phyloP scores from a whole-genome alignment of 2,113 vertebrate genomes.

The Alethe diademata region DNA sequence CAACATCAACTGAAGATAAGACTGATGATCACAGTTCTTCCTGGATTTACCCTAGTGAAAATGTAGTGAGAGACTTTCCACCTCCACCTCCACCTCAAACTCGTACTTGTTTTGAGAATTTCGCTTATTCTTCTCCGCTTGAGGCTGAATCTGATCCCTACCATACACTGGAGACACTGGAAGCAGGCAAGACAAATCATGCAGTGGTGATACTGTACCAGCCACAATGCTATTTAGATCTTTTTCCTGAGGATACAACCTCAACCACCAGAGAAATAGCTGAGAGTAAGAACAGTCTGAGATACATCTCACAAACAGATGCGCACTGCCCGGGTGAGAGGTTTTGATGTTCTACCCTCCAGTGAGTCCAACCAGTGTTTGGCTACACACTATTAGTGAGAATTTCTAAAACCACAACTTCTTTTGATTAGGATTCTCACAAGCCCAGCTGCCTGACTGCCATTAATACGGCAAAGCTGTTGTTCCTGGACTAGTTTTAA shows the following conservation, averaged over 20 bases:
- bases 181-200: background rate
- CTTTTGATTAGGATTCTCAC: background rate
- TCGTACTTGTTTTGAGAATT: constrained; percentile 67
- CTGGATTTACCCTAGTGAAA: background rate
- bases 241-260: background rate
- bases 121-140: constrained; percentile 54
- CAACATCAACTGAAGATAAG: background rate
- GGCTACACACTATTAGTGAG: background rate
- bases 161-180: background rate
- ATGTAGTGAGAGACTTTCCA: background rate
- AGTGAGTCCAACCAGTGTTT: background rate
- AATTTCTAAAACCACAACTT: background rate
- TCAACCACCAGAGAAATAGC: background rate
- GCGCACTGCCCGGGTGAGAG: background rate
- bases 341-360: background rate
- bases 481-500: background rate
- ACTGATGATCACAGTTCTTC: background rate
- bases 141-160: background rate
- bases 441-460: background rate
- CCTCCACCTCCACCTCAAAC: background rate
- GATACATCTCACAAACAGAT: constrained; percentile 62
- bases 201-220: background rate
- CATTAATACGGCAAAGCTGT: background rate
- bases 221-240: constrained; percentile 23
- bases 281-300: constrained; percentile 5